phyloP scores from a whole-genome alignment of 2,888 invertebrate genomes.

The Lasioglossum villosulum region DNA sequence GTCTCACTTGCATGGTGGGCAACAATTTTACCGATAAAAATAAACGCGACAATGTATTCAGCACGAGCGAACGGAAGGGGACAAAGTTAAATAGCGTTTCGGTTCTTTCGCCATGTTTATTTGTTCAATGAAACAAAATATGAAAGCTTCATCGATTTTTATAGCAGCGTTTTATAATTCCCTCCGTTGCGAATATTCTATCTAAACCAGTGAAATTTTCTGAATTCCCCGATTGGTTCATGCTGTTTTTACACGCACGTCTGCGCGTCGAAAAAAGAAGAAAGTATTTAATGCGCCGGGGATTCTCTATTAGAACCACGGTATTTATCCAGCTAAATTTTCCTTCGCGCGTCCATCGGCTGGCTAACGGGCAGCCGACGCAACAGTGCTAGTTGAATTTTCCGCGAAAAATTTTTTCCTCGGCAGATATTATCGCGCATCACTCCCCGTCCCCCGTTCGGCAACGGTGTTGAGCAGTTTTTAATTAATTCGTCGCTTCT shows the following conservation, averaged over 20 bases:
- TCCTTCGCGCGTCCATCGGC: not conserved
- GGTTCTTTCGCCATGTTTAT: not conserved
- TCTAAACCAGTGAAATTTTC: not conserved
- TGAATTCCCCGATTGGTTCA: not conserved
- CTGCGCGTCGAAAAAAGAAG: not conserved
- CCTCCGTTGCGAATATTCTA: not conserved
- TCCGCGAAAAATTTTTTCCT: not conserved
- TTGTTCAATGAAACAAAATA: not conserved
- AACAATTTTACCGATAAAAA: not conserved
- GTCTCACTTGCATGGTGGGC: not conserved
- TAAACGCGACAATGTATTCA: not conserved
- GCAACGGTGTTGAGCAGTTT: slow-evolving; percentile 29
- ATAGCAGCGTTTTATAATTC: not conserved
- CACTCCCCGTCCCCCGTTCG: slow-evolving; percentile 10
- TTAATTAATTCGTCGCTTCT: slow-evolving; percentile 43
- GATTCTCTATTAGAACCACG: not conserved
- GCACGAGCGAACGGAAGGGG: not conserved
- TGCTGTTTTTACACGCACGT: too few relatives aligned
- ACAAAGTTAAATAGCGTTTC: not conserved
- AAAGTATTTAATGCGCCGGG: not conserved
- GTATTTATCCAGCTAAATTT: not conserved
- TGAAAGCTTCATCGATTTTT: not conserved
- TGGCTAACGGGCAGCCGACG: not conserved
- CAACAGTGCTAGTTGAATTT: slow-evolving; percentile 7
- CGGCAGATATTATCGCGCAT: slow-evolving; percentile 15